These are phyloP conservation scores for Platerodrilus igneus DNA, from an alignment of 2,888 invertebrate genomes.

Conservation along the genomic window DNA sequence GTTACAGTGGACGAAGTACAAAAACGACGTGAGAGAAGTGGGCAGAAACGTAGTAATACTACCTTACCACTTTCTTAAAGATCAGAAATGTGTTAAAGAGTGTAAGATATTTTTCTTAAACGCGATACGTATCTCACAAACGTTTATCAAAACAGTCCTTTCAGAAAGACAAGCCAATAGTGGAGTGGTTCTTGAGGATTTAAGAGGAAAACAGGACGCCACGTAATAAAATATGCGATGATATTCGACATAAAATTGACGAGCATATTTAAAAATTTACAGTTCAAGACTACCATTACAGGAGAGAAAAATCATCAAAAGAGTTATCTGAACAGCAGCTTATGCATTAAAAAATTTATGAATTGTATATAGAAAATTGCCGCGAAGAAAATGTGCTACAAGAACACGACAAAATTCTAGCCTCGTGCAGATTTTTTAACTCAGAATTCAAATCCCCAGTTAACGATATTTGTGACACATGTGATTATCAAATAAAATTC, in stretches of 20 bases:
- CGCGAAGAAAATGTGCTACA: neutral
- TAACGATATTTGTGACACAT: no score
- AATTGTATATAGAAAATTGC: neutral
- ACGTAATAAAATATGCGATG: no score
- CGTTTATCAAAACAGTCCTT: neutral
- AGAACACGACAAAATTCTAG: conserved; percentile 1
- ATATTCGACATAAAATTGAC: neutral
- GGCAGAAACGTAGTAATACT: neutral
- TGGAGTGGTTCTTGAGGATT: neutral
- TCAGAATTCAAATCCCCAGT: neutral
- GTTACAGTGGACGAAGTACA: no score
- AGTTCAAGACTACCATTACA: neutral
- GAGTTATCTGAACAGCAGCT: no score
- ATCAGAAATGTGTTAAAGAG: neutral
- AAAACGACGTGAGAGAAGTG: neutral
- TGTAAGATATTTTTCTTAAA: conserved; percentile 1
- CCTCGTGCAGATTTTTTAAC: neutral
- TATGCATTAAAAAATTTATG: conserved; percentile 4
- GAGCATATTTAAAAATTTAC: conserved; percentile 2
- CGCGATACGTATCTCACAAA: no score
- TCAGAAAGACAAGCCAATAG: neutral
- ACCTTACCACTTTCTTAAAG: neutral
- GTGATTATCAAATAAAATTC: neutral
- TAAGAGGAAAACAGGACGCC: neutral
- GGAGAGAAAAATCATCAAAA: neutral